phyloP scores from a whole-genome alignment of 53 echinoderm and acorn worm genomes.

The Crossaster papposus region DNA sequence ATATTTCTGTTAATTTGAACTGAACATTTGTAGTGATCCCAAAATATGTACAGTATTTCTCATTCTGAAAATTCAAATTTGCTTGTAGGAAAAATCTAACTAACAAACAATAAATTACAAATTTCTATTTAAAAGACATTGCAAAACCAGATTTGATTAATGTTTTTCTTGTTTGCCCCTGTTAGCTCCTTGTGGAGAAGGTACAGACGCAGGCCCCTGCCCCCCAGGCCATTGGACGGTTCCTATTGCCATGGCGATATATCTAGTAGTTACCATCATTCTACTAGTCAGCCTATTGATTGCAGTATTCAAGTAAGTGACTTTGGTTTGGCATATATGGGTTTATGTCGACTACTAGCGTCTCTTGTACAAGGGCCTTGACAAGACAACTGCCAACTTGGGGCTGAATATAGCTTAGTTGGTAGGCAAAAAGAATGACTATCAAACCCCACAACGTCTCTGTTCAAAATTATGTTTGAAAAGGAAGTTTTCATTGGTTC shows the following conservation, averaged over 20 bases:
- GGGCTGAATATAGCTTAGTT: not conserved
- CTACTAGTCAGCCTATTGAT: conserved; percentile 94
- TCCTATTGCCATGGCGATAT: conserved; percentile 94
- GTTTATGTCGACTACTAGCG: not conserved
- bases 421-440: not conserved
- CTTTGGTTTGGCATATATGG: too few relatives aligned
- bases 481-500: too few relatives aligned
- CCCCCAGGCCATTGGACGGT: conserved; percentile 85
- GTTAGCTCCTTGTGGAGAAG: conserved; percentile 78
- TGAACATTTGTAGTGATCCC: too few relatives aligned
- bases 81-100: too few relatives aligned
- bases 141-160: too few relatives aligned
- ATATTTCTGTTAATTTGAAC: too few relatives aligned
- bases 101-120: too few relatives aligned
- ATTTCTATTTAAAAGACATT: too few relatives aligned
- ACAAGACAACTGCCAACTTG: not conserved
- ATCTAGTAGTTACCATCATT: conserved; percentile 90
- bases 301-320: conserved; percentile 99
- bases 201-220: conserved; percentile 53
- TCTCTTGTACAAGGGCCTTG: not conserved
- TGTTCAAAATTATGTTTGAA: not conserved
- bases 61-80: too few relatives aligned
- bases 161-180: not conserved
- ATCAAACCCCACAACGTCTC: not conserved
- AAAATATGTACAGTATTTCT: too few relatives aligned